Evolutionary conservation across 2,888 invertebrate genomes (phyloP).

Genomic region (Ennomos quercinarius): DNA sequence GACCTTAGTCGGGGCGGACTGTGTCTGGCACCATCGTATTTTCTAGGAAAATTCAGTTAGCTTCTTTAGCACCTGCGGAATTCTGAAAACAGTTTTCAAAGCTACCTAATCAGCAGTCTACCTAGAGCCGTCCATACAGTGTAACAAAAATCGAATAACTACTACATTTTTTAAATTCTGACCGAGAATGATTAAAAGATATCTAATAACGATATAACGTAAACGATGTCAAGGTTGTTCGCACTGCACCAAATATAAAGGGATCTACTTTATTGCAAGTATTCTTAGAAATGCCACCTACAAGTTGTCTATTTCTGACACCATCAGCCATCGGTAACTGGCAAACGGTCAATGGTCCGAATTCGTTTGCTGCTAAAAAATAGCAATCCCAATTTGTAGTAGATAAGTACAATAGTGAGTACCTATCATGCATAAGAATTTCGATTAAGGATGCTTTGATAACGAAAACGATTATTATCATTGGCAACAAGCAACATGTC

Average conservation of each 20-base stretch:
- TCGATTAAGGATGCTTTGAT: conserved; percentile 8
- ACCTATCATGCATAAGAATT: conserved; percentile 23
- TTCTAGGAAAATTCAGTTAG: conserved; percentile 52
- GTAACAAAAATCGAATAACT: no score
- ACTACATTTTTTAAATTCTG: conserved; percentile 32
- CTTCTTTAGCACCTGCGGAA: not conserved
- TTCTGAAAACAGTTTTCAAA: conserved; percentile 1
- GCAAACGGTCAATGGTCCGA: conserved; percentile 71
- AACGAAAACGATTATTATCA: not conserved
- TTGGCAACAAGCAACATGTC: no score
- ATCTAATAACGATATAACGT: conserved; percentile 33
- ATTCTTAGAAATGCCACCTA: conserved; percentile 77
- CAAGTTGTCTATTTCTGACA: conserved; percentile 72
- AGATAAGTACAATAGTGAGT: conserved; percentile 6
- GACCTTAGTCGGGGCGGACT: conserved; percentile 52
- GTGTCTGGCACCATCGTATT: conserved; percentile 68
- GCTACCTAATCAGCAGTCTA: conserved; percentile 16
- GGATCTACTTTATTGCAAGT: conserved; percentile 52
- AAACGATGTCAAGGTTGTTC: conserved; percentile 38
- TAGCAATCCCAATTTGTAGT: conserved; percentile 14
- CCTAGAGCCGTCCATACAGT: no score
- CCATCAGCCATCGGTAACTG: conserved; percentile 47
- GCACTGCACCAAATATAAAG: conserved; percentile 32
- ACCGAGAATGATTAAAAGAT: conserved; percentile 34
- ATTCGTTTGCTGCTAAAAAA: conserved; percentile 47